These are phyloP conservation scores for Heterohyrax brucei DNA, from an alignment of 2,797 vertebrate species.

Conservation along the genomic window DNA sequence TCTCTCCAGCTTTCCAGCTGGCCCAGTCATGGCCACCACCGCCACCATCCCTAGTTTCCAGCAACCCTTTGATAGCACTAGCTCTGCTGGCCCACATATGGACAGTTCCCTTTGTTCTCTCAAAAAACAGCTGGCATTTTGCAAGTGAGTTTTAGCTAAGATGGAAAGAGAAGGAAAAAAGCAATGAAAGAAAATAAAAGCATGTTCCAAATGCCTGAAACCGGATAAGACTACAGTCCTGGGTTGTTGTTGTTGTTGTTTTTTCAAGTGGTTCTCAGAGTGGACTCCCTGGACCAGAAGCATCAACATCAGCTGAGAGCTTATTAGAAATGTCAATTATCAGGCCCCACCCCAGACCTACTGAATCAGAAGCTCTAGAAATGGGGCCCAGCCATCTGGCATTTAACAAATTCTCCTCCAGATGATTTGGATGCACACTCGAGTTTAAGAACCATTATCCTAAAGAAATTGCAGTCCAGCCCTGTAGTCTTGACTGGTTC, in stretches of 20 bases:
- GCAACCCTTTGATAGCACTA: background rate
- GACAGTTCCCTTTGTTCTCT: slow-evolving; percentile 21
- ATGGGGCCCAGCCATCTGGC: background rate
- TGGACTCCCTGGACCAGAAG: background rate
- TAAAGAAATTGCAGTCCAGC: background rate
- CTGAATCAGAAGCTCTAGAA: slow-evolving; percentile 41
- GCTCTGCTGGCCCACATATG: background rate
- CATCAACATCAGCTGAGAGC: background rate
- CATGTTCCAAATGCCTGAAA: background rate
- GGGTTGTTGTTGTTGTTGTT: background rate
- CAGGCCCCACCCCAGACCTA: background rate
- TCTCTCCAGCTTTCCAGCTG: background rate
- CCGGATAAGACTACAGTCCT: background rate
- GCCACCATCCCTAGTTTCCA: background rate
- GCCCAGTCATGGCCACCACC: background rate
- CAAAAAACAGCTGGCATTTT: slow-evolving; percentile 32
- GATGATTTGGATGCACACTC: background rate
- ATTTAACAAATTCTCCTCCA: background rate
- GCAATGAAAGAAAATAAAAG: slow-evolving; percentile 24
- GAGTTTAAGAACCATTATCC: slow-evolving; percentile 39
- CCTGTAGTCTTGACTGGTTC: background rate
- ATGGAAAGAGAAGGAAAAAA: slow-evolving; percentile 53
- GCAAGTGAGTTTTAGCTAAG: slow-evolving; percentile 46
- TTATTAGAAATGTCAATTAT: slow-evolving; percentile 36
- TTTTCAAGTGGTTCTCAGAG: slow-evolving; percentile 46